Evolutionary conservation across 1,140 invertebrate genomes (phyloP), one percentile per base, ranked within the genome.

Genomic region (Camponotus floridanus): DNA sequence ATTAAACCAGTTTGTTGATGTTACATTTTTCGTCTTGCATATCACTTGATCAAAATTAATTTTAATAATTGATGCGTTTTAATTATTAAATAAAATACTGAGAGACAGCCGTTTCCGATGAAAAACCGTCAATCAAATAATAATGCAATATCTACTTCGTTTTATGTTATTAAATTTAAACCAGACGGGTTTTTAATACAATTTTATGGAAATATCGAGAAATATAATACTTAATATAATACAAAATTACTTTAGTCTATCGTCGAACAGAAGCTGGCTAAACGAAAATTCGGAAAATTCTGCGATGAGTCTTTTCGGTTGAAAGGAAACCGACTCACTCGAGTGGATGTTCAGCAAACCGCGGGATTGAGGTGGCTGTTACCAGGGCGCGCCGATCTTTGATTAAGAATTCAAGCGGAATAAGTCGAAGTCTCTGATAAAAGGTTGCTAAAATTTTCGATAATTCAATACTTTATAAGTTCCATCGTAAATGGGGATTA

Each of bases 321-420:
- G 76, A 81, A 70, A 33, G 55, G 65, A 65, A 78, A 39, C 33
- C 79, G 86, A 85, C 80, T 68, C 73, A 85, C 80, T 87, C 86
- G 86, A 87, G 70, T 85, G 73, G 45, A 79, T 86, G 76, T 87
- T 88, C 85, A 86, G 62, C 61, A 86, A 76, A 79, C 48, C 68
- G 48, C 84, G 70, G 89, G 85, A 91, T 91, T 89, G 88, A 89
- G 89, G 87, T 91, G 83, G 85, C 62, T 36, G 81, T 76, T 84
- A 62, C 76, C 31, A 67, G 78, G 62, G 80, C 74, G 65, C 87
- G 68, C 70, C 67, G 81, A 89, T 81, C 65, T 87, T 87, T 88
- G 86, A 91, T 92, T 92, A 92, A 88, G 87, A 88, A 90, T 91
- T 85, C 81, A 78, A 91, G 88, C 88, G 86, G 90, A 92, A 92